Evolutionary conservation across 2,888 invertebrate genomes (phyloP).

Genomic region (Epistrophe grossulariae): DNA sequence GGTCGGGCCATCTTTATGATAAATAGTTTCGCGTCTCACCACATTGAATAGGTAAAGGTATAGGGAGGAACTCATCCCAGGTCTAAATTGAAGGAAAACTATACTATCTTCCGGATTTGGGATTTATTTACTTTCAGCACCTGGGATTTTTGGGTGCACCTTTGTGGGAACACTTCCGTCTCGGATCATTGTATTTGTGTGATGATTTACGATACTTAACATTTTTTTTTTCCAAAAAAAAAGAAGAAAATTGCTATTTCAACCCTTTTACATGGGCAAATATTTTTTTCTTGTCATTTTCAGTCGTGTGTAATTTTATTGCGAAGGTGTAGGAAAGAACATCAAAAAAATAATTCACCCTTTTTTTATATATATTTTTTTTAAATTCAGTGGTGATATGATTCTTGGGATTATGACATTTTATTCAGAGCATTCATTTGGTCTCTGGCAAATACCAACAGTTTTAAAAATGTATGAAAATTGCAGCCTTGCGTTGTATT

Average conservation of each 20-base stretch:
- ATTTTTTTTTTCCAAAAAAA: conserved; percentile 45
- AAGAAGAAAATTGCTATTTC: conserved; percentile 20
- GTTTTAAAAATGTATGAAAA: conserved; percentile 49
- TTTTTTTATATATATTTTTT: conserved; percentile 54
- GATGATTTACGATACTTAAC: conserved; percentile 64
- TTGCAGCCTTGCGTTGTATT: conserved; percentile 33
- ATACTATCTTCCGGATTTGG: conserved; percentile 57
- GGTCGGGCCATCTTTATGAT: conserved; percentile 51
- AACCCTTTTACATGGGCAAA: conserved; percentile 45
- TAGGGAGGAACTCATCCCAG: conserved; percentile 15
- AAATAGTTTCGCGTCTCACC: conserved; percentile 61
- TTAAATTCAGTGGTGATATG: conserved; percentile 48
- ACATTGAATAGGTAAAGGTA: conserved; percentile 19
- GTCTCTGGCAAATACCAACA: conserved; percentile 34
- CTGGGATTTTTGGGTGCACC: conserved; percentile 55
- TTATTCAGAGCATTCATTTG: conserved; percentile 63
- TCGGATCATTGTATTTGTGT: conserved; percentile 49
- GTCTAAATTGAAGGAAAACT: conserved; percentile 54
- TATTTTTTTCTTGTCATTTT: conserved; percentile 66
- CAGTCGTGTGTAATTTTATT: conserved; percentile 46
- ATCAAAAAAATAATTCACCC: conserved; percentile 30
- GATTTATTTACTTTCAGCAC: conserved; percentile 68
- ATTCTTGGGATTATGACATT: conserved; percentile 71
- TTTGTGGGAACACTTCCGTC: conserved; percentile 46
- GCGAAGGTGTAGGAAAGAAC: conserved; percentile 63